Evolutionary conservation across 2,888 invertebrate genomes (phyloP), one percentile per base, ranked within the genome.

Genomic region (Agrotis ipsilon): DNA sequence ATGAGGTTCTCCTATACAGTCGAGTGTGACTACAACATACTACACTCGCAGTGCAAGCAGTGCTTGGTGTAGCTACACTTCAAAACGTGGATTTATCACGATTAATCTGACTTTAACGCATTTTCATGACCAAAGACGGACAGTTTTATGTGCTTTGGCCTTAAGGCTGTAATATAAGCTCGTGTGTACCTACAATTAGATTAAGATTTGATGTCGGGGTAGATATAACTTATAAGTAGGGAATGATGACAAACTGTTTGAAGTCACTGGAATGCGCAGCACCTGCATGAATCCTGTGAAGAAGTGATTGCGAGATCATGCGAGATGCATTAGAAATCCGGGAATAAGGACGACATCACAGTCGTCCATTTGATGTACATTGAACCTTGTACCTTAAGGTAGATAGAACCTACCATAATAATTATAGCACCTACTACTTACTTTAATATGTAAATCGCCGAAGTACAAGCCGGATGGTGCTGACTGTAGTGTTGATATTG

Each of bases 41-140:
- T 55, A 39, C 21, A 39, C n/a, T n/a, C 32, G 14, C 32, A 55
- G 55, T 55, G 59, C n/a, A 19, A 48, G 24, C 19, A 16, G 11
- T 24, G 39, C 11, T 24, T 24, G 51, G 21, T 72, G 72, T 18
- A 14, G 27, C 4, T 19, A 72, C 45, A 60, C 9, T 46, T 27
- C 14, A 39, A 39, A 24, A 19, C 60, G 24, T 54, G 24, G 4
- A 49, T 9, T 21, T 45, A 21, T 49, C 18, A 6, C 14, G 49
- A 32, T 32, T 18, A 39, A 57, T 11, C 39, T 45, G 43, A 66
- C n/a, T 48, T 48, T 51, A 24, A 51, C 21, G 59, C 45, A 60
- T 59, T 49, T 66, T 60, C 27, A 54, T 61, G 24, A 75, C 80
- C 78, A 78, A 78, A 78, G 70, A 80, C 49, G 67, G 45, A 55